These are phyloP conservation scores for Drosophila neotestacea DNA, from an alignment of 2,888 invertebrate species.

Conservation along the genomic window DNA sequence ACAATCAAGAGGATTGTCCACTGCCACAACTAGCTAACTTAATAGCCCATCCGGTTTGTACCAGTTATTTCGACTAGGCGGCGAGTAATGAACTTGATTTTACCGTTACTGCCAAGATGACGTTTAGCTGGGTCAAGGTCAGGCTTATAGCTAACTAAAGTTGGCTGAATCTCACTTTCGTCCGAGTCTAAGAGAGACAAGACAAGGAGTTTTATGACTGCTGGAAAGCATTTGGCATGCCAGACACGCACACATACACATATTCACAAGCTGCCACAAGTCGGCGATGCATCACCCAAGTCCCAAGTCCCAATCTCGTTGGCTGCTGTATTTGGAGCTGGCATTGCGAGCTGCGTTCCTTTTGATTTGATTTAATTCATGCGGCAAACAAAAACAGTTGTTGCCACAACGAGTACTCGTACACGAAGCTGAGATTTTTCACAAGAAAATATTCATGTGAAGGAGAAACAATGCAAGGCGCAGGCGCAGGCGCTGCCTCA, in stretches of 20 bases:
- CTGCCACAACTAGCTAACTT: not conserved
- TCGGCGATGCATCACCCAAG: constrained; percentile 43
- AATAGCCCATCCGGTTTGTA: constrained; percentile 15
- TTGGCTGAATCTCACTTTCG: constrained; percentile 10
- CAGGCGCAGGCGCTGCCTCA: constrained; percentile 45
- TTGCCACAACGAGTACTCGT: constrained; percentile 15
- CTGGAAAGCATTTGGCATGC: constrained; percentile 32
- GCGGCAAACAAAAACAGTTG: constrained; percentile 40
- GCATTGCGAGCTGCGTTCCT: constrained; percentile 71
- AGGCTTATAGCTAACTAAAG: constrained; percentile 26
- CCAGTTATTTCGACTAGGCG: not conserved
- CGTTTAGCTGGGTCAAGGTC: constrained; percentile 75
- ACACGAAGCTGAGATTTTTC: constrained; percentile 77
- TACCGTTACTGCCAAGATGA: constrained; percentile 50
- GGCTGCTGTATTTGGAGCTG: constrained; percentile 68
- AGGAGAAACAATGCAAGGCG: constrained; percentile 59
- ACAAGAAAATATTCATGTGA: constrained; percentile 73
- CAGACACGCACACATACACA: constrained; percentile 42
- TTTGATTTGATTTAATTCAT: constrained; percentile 67
- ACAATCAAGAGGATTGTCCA: constrained; percentile 31
- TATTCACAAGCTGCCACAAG: constrained; percentile 32
- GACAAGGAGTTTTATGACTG: constrained; percentile 22
- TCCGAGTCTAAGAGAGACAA: constrained; percentile 20
- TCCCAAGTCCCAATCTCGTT: constrained; percentile 32
- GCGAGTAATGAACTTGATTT: constrained; percentile 52